Evolutionary conservation across 2,797 vertebrate species (phyloP).

Genomic region (Triplophysa bombifrons): DNA sequence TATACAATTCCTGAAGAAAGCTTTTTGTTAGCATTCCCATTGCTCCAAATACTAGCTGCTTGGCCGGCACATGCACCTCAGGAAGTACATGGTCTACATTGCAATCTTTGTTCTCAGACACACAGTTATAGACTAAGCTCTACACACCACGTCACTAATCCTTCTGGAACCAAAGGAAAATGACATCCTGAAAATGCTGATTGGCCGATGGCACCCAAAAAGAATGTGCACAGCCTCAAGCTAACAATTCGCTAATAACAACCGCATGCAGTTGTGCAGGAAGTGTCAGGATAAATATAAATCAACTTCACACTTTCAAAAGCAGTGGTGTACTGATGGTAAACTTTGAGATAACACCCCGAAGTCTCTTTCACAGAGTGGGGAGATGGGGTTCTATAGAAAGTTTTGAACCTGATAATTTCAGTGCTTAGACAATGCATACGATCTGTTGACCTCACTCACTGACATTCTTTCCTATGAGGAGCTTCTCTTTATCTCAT

Average conservation of each 20-base stretch:
- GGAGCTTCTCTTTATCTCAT: constrained; percentile 50
- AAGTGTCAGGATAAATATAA: not conserved
- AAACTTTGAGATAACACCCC: not conserved
- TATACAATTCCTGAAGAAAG: too few relatives aligned
- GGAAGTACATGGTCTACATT: not conserved
- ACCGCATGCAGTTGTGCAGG: not conserved
- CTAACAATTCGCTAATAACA: not conserved
- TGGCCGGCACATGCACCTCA: not conserved
- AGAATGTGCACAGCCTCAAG: not conserved
- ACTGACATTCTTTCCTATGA: constrained; percentile 48
- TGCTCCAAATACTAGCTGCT: not conserved
- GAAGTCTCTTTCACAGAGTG: not conserved
- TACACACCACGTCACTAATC: not conserved
- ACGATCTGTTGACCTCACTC: constrained; percentile 45
- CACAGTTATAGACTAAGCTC: not conserved
- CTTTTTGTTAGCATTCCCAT: not conserved
- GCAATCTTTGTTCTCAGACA: not conserved
- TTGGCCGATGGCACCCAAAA: not conserved
- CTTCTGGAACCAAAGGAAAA: not conserved
- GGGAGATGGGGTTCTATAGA: not conserved
- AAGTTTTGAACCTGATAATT: constrained; percentile 21
- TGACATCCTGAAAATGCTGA: not conserved
- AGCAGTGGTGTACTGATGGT: not conserved
- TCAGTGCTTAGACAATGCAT: constrained; percentile 23
- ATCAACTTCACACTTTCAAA: not conserved